phyloP scores from a whole-genome alignment of 2,888 invertebrate genomes.

The Matsumyia berberina region DNA sequence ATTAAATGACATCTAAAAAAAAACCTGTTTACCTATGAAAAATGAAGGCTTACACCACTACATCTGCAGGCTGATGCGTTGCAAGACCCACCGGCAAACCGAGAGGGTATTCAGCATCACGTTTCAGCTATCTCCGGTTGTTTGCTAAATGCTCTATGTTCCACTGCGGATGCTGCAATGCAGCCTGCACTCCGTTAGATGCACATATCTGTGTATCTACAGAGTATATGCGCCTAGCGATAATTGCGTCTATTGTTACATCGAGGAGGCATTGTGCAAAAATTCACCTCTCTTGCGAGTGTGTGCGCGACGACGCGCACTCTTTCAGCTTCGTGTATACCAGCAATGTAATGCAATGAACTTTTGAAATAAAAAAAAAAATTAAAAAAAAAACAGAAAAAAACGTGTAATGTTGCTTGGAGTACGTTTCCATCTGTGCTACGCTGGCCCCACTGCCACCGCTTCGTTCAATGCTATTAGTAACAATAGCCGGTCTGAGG shows the following conservation, averaged over 20 bases:
- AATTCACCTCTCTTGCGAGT: conserved; percentile 65
- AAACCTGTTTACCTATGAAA: conserved; percentile 41
- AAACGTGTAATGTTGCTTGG: conserved; percentile 20
- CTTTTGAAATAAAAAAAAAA: conserved; percentile 66
- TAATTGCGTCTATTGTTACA: conserved; percentile 73
- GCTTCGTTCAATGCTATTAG: conserved; percentile 53
- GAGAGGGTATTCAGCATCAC: conserved; percentile 54
- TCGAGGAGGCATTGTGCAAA: conserved; percentile 60
- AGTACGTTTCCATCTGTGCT: conserved; percentile 40
- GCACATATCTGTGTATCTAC: conserved; percentile 23
- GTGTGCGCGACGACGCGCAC: conserved; percentile 37
- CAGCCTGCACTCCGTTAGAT: conserved; percentile 61
- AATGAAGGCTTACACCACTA: conserved; percentile 9
- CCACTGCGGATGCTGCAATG: conserved; percentile 69
- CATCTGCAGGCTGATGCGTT: background rate
- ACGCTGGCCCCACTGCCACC: conserved; percentile 4
- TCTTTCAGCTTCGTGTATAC: conserved; percentile 35
- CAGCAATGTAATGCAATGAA: conserved; percentile 68
- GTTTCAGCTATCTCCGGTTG: conserved; percentile 66
- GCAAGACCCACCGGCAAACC: conserved; percentile 10
- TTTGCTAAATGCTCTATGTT: conserved; percentile 65
- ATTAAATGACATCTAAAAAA: conserved; percentile 28
- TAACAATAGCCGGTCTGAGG: conserved; percentile 62
- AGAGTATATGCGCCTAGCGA: conserved; percentile 21
- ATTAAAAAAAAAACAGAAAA: background rate